Conservation (phyloP, 2,888 invertebrate genomes). For the Drosophila anomelani region DNA sequence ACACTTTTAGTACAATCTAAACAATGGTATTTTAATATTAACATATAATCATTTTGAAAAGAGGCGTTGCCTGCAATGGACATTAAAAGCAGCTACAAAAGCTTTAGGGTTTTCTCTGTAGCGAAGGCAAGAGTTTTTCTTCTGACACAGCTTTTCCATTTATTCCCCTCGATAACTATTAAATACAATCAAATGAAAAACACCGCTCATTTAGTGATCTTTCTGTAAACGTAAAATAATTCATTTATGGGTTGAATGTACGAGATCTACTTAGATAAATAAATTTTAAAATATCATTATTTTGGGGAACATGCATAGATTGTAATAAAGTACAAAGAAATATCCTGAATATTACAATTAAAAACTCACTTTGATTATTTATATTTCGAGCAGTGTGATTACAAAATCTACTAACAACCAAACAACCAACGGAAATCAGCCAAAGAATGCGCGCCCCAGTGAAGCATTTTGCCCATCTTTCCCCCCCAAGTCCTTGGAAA, state of each 20-base stretch:
- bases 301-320: background rate
- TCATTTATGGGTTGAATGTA: too few species aligned
- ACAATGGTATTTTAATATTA: background rate
- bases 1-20: background rate
- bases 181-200: background rate
- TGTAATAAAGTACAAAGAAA: background rate
- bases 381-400: background rate
- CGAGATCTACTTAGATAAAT: too few species aligned
- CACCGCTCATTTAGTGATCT: background rate
- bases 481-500: constrained; percentile 35
- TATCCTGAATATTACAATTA: background rate
- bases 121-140: background rate
- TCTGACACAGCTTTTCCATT: background rate
- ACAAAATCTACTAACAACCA: constrained; percentile 25
- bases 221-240: background rate
- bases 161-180: background rate
- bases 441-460: constrained; percentile 60
- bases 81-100: background rate
- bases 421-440: constrained; percentile 75
- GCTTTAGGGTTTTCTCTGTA: background rate
- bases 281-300: too few species aligned
- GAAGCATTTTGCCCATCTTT: constrained; percentile 4
- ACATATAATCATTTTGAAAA: too few species aligned
- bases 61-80: background rate
- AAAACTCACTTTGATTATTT: background rate